Percentiles rank a stretch among this genome's conserved stretches.
These are phyloP conservation scores for Ennomos fuscantarius DNA, from an alignment of 2,888 invertebrate genomes.

Conservation along the genomic window DNA sequence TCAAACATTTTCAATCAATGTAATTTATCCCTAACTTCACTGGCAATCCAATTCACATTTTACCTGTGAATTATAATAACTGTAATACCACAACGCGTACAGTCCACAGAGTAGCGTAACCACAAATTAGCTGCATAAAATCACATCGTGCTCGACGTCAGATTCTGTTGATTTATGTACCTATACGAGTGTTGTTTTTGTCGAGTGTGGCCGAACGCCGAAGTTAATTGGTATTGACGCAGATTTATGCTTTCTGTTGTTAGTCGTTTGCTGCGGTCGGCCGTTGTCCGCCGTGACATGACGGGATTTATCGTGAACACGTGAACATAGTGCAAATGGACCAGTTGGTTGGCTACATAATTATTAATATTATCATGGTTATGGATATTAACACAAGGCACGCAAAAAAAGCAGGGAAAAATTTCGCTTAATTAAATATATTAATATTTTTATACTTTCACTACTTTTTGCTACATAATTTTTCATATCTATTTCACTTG, in stretches of 20 bases:
- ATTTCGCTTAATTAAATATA: too few relatives aligned
- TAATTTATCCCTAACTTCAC: too few relatives aligned
- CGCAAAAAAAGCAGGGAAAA: too few relatives aligned
- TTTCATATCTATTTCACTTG: too few relatives aligned
- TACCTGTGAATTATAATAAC: too few relatives aligned
- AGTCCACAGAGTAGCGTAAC: not conserved
- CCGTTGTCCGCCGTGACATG: slow-evolving; percentile 6
- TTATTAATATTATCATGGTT: too few relatives aligned
- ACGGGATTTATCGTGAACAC: slow-evolving; percentile 13
- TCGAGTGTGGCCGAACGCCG: slow-evolving; percentile 36
- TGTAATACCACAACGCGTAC: not conserved
- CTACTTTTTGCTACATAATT: too few relatives aligned
- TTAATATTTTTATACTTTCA: too few relatives aligned
- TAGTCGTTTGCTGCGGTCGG: slow-evolving; percentile 39
- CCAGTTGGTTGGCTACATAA: not conserved
- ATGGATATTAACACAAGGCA: too few relatives aligned
- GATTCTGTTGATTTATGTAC: slow-evolving; percentile 16
- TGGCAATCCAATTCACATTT: too few relatives aligned
- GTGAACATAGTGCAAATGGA: slow-evolving; percentile 2
- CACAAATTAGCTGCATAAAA: slow-evolving; percentile 29
- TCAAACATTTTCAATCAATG: too few relatives aligned
- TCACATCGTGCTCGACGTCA: slow-evolving; percentile 11
- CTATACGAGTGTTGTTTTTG: slow-evolving; percentile 29
- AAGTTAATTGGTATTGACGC: slow-evolving; percentile 67
- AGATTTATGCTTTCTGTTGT: slow-evolving; percentile 60